Evolutionary conservation across 2,113 vertebrate genomes (phyloP).

Genomic region (Myiozetetes cayanensis): DNA sequence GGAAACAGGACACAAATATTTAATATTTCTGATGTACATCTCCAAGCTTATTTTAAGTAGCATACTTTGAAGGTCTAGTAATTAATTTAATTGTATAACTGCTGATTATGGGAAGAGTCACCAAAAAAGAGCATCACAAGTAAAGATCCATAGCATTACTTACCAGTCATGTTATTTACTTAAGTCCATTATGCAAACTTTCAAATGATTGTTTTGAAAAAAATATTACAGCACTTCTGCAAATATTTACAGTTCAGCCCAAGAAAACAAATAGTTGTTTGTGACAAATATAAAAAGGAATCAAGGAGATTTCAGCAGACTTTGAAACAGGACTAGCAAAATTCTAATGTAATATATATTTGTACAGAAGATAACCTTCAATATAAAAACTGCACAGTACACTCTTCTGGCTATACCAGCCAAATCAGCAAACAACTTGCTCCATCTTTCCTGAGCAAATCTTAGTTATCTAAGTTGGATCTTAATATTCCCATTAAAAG

Average conservation of each 20-base stretch:
- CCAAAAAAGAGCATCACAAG: not conserved
- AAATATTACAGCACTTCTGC: not conserved
- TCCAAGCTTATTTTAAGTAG: not conserved
- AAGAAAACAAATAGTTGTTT: slow-evolving; percentile 34
- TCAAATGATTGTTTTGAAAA: slow-evolving; percentile 23
- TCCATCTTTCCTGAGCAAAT: not conserved
- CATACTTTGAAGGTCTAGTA: not conserved
- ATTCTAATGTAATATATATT: not conserved
- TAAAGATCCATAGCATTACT: not conserved
- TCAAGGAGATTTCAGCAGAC: not conserved
- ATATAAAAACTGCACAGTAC: not conserved
- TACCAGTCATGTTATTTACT: not conserved
- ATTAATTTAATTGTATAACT: not conserved
- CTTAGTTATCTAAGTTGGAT: not conserved
- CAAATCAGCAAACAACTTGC: not conserved
- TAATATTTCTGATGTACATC: not conserved
- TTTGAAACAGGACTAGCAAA: not conserved
- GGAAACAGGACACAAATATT: not conserved
- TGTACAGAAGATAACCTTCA: not conserved
- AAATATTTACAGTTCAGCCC: slow-evolving; percentile 45
- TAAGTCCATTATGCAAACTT: not conserved
- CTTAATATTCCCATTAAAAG: not conserved
- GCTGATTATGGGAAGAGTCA: not conserved
- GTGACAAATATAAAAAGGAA: not conserved
- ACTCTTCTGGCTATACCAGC: not conserved